Base-by-base conservation (phyloP, 1,140 invertebrate species). In the Archivesica marissinica region DNA sequence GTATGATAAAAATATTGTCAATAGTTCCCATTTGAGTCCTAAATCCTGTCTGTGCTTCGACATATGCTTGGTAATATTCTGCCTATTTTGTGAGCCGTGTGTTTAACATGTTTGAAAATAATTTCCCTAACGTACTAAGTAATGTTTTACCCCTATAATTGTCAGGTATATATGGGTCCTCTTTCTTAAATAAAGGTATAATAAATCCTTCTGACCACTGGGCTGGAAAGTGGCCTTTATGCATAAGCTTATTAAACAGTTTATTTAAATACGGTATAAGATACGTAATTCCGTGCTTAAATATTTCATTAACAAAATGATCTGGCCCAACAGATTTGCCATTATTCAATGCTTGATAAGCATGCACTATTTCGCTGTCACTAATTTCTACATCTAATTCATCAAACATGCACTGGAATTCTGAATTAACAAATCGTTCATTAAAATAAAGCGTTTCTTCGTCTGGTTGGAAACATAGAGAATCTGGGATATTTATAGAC, bases 181-280 rank as follows among this genome's bases (percentile, higher is more conserved):
- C 79, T 70, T 44, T 72, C 39, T 82, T 82, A 82, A 74, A 50
- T 52, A 82, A 74, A 17, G 6, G 64, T 25, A 54, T 25, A 38
- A 82, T 74, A 56, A 38, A 70, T 20, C 44, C 80, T 28, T 82
- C 54, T 39, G 44, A 35, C 80, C 64, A 82, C 13, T 17, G 17
- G 35, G 38, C 7, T 20, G 80, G 68, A 56, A 68, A 81, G 17
- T 68, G 7, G 9, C 78, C 78, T 17, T 23, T 41, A 20, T 35
- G 33, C 38, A 80, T 68, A 30, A 70, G 20, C n/a, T 72, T 81
- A 72, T 81, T 47, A 50, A 72, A 81, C 50, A 81, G 35, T n/a
- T 25, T 44, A 52, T 20, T 20, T 20, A 78, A 7, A 78, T 35
- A 78, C 39, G 30, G 28, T 17, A 78, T 17, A 33, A 59, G 47